Base-by-base conservation (phyloP, 2,888 invertebrate species). In the Zele albiditarsus region DNA sequence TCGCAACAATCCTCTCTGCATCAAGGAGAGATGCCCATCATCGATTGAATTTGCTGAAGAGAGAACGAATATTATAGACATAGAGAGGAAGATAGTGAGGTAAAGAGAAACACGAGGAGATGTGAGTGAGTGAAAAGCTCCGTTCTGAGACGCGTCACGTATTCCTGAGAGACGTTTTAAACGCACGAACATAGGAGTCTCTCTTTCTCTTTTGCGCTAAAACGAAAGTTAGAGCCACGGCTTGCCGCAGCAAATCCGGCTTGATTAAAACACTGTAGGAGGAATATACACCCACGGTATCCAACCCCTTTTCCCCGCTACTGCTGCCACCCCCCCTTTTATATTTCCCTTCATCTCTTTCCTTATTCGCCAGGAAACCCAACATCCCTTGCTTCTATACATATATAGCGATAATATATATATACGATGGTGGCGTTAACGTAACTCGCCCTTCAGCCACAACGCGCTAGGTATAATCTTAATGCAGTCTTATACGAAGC, bases 221-320 rank as follows among this genome's bases (percentile, higher is more conserved):
- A 89, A 89, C 87, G 89, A 89, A 89, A 89, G 89, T 89, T 89
- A 86, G 87, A 84, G 84, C 87, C 84, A 85, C 85, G 86, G 88
- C 86, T 89, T 88, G 88, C 88, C 88, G 80, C 89, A 87, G 88
- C 89, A 89, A 89, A 89, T 89, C 89, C 89, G 87, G 88, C 89
- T 88, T 89, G 89, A 89, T 89, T 89, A 89, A 89, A 89, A 88
- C 88, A 88, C 88, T 88, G 88, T 86, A 86, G 87, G 86, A 88
- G 86, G 86, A 88, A 87, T 86, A 80, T 79, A 80, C 74, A 78
- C 76, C 76, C 85, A 82, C 83, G 83, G 82, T 71, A 76, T 77
- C 75, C 72, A 73, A 84, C 84, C 86, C 85, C 86, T 85, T 86
- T 84, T 80, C 76, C 58, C 10, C 68, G 62, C 42, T 38, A 46